Evolutionary conservation across 1,140 invertebrate genomes (phyloP).

Genomic region (Hormaphis cornu): DNA sequence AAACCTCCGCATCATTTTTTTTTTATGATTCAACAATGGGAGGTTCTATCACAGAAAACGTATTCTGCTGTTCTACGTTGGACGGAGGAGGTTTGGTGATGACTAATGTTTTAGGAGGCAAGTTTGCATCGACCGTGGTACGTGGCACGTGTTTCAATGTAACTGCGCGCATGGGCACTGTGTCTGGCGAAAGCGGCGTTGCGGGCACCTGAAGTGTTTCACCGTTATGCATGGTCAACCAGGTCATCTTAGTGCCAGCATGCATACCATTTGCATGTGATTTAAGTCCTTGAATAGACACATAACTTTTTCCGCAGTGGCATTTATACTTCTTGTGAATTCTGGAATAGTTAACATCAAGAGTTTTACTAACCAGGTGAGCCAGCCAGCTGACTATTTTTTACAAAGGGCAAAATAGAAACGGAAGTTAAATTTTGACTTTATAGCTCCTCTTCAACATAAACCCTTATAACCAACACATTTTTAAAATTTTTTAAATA

Average conservation of each 20-base stretch:
- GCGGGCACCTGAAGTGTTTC: constrained; percentile 26
- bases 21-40: constrained; percentile 11
- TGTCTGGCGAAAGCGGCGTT: constrained; percentile 15
- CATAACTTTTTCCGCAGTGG: constrained; percentile 73
- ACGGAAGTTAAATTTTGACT: not conserved
- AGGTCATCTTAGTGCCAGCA: constrained; percentile 28
- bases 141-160: constrained; percentile 18
- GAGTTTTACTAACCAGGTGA: not conserved
- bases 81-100: constrained; percentile 30
- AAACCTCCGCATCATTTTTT: not conserved
- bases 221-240: constrained; percentile 20
- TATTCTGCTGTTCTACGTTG: no score
- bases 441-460: not conserved
- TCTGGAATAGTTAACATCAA: constrained; percentile 46
- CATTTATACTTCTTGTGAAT: constrained; percentile 67
- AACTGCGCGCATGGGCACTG: constrained; percentile 11
- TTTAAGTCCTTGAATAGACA: constrained; percentile 63
- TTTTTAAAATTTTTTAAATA: no score
- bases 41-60: no score
- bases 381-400: not conserved
- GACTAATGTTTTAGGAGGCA: constrained; percentile 25
- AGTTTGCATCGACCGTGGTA: constrained; percentile 4
- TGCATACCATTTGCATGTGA: constrained; percentile 48
- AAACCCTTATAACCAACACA: no score
- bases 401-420: not conserved